Evolutionary conservation across 2,888 invertebrate species (phyloP).

Genomic region (Teleogryllus oceanicus): DNA sequence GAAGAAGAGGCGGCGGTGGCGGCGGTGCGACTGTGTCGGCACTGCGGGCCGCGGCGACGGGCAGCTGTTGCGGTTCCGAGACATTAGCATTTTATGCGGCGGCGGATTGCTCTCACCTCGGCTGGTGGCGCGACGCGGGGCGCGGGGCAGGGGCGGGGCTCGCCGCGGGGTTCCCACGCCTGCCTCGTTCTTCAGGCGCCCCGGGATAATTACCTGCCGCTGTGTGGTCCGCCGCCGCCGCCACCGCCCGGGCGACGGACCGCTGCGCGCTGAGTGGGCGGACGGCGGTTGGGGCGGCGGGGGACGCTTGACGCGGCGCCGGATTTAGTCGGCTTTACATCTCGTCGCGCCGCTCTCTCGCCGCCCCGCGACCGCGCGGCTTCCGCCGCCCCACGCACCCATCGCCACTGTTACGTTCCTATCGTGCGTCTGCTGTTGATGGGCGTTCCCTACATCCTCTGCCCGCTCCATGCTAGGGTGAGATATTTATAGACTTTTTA

Average conservation of each 20-base stretch:
- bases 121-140: background rate
- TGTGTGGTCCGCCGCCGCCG: background rate
- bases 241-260: background rate
- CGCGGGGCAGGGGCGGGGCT: background rate
- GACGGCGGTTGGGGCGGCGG: background rate
- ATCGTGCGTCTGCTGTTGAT: too few relatives aligned
- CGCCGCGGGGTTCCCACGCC: background rate
- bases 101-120: slow-evolving; percentile 2
- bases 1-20: background rate
- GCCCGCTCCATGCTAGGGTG: too few relatives aligned
- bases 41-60: background rate
- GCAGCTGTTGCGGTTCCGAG: slow-evolving; percentile 9
- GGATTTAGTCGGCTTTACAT: background rate
- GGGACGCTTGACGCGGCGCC: background rate
- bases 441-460: too few relatives aligned
- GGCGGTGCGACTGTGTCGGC: background rate
- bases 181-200: background rate
- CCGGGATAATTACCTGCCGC: slow-evolving; percentile 1
- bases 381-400: background rate
- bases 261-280: background rate
- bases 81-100: slow-evolving; percentile 18
- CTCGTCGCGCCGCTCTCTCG: background rate
- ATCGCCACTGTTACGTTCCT: too few relatives aligned
- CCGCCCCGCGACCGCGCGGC: background rate
- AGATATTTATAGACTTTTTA: too few relatives aligned